A percentile compares a stretch with the other conserved stretches of the same genome.
Conservation (phyloP, 2,797 vertebrate genomes). For the Delichon dasypus region DNA sequence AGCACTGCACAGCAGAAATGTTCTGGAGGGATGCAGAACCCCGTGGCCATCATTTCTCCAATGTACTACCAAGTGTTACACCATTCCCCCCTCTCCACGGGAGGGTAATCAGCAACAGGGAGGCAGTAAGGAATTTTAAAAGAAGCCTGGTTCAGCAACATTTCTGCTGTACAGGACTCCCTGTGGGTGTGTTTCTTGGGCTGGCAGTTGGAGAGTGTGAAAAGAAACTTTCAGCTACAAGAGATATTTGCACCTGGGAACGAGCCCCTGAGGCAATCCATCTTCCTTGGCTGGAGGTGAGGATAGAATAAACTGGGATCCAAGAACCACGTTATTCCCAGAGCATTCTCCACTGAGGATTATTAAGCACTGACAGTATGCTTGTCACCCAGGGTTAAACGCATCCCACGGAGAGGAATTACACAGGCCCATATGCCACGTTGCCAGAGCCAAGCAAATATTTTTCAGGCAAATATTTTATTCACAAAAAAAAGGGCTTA, state of each 20-base stretch:
- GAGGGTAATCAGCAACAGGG: not conserved
- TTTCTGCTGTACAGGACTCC: not conserved
- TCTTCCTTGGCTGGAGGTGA: not conserved
- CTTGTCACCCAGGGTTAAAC: slow-evolving; percentile 34
- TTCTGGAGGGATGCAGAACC: not conserved
- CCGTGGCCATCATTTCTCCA: not conserved
- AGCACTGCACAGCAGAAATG: not conserved
- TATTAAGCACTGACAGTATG: not conserved
- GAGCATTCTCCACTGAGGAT: not conserved
- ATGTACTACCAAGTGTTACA: not conserved
- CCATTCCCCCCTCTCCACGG: not conserved
- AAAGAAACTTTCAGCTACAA: not conserved
- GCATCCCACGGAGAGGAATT: not conserved
- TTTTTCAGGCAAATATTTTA: slow-evolving; percentile 42
- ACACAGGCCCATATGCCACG: not conserved
- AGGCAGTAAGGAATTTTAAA: not conserved
- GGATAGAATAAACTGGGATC: not conserved
- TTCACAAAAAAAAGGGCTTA: slow-evolving; percentile 5
- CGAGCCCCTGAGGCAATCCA: not conserved
- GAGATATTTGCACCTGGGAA: not conserved
- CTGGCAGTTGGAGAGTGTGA: not conserved
- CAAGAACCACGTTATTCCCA: not conserved
- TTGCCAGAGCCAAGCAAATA: slow-evolving; percentile 9
- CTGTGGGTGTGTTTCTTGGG: not conserved
- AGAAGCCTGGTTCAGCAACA: not conserved